A percentile compares a stretch with the other conserved stretches of the same genome.
Evolutionary conservation across 2,797 vertebrate genomes (phyloP).

Genomic region (Muscicapa comitata): DNA sequence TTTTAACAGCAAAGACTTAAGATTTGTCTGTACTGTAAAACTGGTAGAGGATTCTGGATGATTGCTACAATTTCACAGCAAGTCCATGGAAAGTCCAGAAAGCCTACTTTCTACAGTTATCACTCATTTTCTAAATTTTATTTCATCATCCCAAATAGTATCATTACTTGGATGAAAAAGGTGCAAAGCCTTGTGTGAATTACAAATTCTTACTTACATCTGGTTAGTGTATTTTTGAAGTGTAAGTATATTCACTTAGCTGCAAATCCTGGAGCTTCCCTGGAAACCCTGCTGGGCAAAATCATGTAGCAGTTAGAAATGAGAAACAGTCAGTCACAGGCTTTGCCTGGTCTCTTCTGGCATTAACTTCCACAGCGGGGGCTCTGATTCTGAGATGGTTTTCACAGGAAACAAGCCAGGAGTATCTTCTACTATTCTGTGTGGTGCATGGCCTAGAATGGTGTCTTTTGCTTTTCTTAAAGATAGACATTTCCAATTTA

Average conservation of each 20-base stretch:
- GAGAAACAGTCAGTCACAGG: not conserved
- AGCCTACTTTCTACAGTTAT: not conserved
- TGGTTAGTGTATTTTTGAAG: not conserved
- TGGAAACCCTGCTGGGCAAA: slow-evolving; percentile 1
- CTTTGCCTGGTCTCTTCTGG: not conserved
- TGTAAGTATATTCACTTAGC: not conserved
- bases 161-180: not conserved
- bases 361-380: not conserved
- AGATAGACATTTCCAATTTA: not conserved
- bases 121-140: not conserved
- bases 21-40: not conserved
- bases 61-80: not conserved
- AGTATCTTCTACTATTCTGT: not conserved
- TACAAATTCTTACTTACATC: not conserved
- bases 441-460: not conserved
- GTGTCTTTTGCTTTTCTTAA: not conserved
- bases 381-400: not conserved
- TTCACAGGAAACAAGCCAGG: not conserved
- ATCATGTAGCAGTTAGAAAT: not conserved
- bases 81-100: not conserved
- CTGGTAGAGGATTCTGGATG: not conserved
- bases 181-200: not conserved
- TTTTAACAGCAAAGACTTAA: not conserved
- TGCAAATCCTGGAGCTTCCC: not conserved
- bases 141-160: not conserved